These are phyloP conservation scores for Aplochiton taeniatus DNA, from an alignment of 2,797 vertebrate genomes.

Conservation along the genomic window DNA sequence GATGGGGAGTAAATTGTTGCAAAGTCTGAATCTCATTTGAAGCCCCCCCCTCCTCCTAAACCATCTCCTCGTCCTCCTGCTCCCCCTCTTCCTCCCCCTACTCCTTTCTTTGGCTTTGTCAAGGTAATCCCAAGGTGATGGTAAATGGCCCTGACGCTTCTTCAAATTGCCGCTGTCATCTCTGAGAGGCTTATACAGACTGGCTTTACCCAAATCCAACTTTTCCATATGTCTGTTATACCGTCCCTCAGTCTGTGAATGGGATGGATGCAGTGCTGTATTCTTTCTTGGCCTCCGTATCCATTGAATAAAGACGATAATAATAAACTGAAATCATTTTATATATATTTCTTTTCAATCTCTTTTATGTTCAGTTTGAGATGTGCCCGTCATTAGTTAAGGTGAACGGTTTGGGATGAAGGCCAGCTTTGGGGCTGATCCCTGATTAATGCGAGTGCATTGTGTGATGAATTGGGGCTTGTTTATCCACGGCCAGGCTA, in stretches of 20 bases:
- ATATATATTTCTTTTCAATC: no score
- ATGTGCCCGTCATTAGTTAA: no score
- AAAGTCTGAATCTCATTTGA: no score
- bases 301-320: no score
- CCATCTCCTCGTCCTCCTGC: not conserved
- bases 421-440: conserved; percentile 33
- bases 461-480: conserved; percentile 51
- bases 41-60: not conserved
- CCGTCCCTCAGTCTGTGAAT: no score
- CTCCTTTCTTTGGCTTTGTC: conserved; percentile 34
- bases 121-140: conserved; percentile 69
- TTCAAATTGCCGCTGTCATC: conserved; percentile 55
- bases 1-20: no score
- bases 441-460: conserved; percentile 42
- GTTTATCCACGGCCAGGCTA: conserved; percentile 38
- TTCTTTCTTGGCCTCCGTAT: no score
- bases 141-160: conserved; percentile 54
- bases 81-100: conserved; percentile 11
- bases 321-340: no score
- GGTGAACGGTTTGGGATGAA: conserved; percentile 19
- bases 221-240: no score
- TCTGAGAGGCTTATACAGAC: conserved; percentile 55
- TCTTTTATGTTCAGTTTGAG: no score
- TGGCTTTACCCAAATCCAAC: conserved; percentile 39
- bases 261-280: no score